Conservation (phyloP, 2,888 invertebrate species). For the Eristalinus aeneus region DNA sequence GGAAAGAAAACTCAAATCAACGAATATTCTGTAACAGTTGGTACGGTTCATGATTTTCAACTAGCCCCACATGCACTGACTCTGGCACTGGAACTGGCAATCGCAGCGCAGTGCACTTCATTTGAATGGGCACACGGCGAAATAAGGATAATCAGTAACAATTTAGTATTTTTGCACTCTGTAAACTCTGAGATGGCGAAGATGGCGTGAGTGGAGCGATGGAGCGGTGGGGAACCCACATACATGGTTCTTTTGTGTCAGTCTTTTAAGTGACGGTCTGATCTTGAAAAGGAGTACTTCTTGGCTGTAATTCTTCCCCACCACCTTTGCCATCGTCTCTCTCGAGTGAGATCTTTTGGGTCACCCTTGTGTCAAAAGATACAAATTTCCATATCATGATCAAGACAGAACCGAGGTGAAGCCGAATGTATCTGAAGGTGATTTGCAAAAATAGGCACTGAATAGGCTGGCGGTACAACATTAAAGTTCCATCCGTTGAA, state of each 20-base stretch:
- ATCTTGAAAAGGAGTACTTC: constrained; percentile 54
- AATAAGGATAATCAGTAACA: constrained; percentile 80
- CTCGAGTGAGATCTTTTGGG: constrained; percentile 63
- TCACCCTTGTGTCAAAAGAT: constrained; percentile 69
- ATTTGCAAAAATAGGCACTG: constrained; percentile 66
- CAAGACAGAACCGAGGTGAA: constrained; percentile 49
- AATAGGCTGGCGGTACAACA: constrained; percentile 54
- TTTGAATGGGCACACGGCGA: background rate
- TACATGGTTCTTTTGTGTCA: constrained; percentile 3
- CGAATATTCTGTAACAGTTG: constrained; percentile 61
- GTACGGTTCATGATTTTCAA: constrained; percentile 69
- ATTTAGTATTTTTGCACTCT: constrained; percentile 80
- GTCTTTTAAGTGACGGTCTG: constrained; percentile 37
- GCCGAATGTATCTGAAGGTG: constrained; percentile 61
- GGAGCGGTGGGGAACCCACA: background rate
- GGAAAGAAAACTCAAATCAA: constrained; percentile 33
- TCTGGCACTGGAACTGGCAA: background rate
- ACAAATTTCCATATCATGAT: constrained; percentile 70
- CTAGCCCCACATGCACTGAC: constrained; percentile 9
- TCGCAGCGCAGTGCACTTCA: background rate
- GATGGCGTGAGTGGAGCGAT: too few species aligned
- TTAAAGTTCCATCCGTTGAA: constrained; percentile 44
- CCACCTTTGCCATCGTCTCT: background rate
- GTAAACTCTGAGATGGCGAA: constrained; percentile 16
- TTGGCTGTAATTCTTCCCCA: constrained; percentile 4